These are phyloP conservation scores for Pristiophorus japonicus DNA, from an alignment of 2,113 vertebrate species.

Conservation along the genomic window DNA sequence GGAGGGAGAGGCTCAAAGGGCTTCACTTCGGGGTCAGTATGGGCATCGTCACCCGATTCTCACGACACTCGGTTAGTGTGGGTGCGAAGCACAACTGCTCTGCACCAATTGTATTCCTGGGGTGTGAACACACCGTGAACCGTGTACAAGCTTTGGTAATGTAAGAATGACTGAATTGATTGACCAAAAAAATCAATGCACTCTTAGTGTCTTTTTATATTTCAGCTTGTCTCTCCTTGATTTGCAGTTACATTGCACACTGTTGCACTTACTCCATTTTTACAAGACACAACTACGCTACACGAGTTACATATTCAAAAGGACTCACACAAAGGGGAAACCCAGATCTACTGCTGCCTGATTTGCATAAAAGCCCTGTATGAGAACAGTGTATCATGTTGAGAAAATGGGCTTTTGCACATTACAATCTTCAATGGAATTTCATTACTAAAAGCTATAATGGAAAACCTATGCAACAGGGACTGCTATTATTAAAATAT, in stretches of 20 bases:
- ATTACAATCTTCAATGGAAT: background rate
- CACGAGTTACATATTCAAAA: background rate
- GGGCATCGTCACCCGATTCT: background rate
- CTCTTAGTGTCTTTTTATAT: no score
- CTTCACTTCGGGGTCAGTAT: background rate
- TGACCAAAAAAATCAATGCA: no score
- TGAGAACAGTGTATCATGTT: conserved; percentile 7
- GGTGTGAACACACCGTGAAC: background rate
- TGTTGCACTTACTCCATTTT: background rate
- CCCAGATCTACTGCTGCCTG: background rate
- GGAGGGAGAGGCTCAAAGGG: background rate
- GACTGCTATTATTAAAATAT: conserved; percentile 25
- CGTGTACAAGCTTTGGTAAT: background rate
- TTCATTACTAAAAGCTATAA: conserved; percentile 27
- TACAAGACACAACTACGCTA: background rate
- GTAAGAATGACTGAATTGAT: background rate
- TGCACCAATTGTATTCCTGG: background rate
- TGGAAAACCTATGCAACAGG: conserved; percentile 8
- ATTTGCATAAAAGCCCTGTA: conserved; percentile 24
- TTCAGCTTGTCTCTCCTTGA: background rate
- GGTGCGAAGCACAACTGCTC: background rate
- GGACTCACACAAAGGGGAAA: background rate
- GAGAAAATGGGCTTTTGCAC: conserved; percentile 29
- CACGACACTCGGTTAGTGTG: background rate
- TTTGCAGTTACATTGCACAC: background rate